Evolutionary conservation across 2,888 invertebrate genomes (phyloP).

Genomic region (Galeopsomyia nigrocyanea): DNA sequence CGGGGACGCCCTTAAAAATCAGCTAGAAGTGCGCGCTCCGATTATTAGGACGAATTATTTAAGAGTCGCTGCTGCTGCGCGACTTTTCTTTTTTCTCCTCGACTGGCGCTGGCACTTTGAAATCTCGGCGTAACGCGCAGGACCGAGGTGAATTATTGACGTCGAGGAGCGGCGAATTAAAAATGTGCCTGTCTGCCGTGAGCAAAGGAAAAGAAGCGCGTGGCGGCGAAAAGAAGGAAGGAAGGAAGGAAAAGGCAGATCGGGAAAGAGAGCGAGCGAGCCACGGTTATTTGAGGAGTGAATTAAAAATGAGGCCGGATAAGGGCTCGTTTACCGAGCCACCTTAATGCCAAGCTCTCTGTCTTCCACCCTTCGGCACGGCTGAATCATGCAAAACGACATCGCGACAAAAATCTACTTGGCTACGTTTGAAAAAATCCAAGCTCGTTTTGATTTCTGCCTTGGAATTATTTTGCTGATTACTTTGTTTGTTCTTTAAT

Average conservation of each 20-base stretch:
- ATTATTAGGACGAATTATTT: conserved; percentile 66
- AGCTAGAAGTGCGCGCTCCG: conserved; percentile 42
- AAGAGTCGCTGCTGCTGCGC: conserved; percentile 50
- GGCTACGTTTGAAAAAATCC: neutral
- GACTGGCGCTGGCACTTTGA: conserved; percentile 48
- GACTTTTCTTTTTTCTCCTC: conserved; percentile 48
- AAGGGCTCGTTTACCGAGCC: conserved; percentile 52
- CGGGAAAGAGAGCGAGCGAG: conserved; percentile 42
- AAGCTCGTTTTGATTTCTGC: conserved; percentile 11
- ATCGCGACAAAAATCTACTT: conserved; percentile 23
- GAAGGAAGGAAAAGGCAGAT: conserved; percentile 41
- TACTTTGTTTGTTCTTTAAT: too few relatives aligned
- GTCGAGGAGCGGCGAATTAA: conserved; percentile 61
- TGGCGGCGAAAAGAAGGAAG: conserved; percentile 31
- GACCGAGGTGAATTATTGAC: conserved; percentile 64
- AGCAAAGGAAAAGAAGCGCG: conserved; percentile 49
- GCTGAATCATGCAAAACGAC: conserved; percentile 34
- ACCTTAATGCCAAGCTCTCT: conserved; percentile 35
- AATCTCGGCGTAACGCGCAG: conserved; percentile 44
- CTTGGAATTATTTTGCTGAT: too few relatives aligned
- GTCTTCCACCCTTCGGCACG: neutral
- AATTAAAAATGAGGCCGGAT: conserved; percentile 66
- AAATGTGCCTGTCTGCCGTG: conserved; percentile 50
- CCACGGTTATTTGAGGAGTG: conserved; percentile 63
- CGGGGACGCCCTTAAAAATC: conserved; percentile 20